Evolutionary conservation across 2,797 vertebrate genomes (phyloP).

Genomic region (Enteromius afrohamiltoni): DNA sequence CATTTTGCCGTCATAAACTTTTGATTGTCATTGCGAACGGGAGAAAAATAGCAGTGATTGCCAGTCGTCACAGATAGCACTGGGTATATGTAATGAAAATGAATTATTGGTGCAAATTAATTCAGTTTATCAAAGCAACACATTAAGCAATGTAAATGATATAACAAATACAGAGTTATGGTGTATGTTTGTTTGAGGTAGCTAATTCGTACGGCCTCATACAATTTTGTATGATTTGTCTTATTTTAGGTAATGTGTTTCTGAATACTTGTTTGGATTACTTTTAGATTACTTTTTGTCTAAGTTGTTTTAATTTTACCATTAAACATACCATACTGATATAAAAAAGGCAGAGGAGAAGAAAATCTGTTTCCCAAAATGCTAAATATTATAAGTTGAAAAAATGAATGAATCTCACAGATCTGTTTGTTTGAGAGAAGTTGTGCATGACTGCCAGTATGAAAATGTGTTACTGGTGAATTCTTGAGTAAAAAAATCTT

Average conservation of each 20-base stretch:
- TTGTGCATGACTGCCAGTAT: conserved; percentile 37
- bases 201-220: too few relatives aligned
- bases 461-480: conserved; percentile 33
- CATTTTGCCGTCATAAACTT: conserved; percentile 4
- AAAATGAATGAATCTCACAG: background rate
- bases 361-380: background rate
- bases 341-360: background rate
- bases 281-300: too few relatives aligned
- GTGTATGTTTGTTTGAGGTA: too few relatives aligned
- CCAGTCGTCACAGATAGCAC: background rate
- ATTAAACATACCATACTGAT: background rate
- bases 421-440: conserved; percentile 38
- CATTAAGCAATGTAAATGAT: background rate
- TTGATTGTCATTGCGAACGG: conserved; percentile 16
- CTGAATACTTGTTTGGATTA: too few relatives aligned
- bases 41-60: conserved; percentile 24
- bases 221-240: too few relatives aligned
- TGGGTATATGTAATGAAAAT: background rate
- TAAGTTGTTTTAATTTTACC: background rate
- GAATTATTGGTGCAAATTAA: background rate
- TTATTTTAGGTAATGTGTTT: too few relatives aligned
- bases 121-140: background rate
- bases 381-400: background rate
- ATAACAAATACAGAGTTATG: background rate
- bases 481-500: conserved; percentile 34